Base-by-base conservation (phyloP, 2,113 vertebrate species). In the Pollachius pollachius region DNA sequence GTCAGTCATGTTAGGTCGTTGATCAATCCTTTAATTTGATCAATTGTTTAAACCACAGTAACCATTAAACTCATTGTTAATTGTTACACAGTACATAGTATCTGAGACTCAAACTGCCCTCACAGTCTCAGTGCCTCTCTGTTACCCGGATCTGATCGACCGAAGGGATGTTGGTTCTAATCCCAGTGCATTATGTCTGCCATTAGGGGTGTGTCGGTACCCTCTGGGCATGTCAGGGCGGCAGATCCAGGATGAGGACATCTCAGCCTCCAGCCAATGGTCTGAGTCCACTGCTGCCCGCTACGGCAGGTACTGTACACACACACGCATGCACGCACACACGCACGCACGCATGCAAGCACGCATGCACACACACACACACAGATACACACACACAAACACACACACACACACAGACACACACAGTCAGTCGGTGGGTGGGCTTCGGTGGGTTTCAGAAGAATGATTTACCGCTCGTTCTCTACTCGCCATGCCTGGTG, bases 221-320 rank as follows among this genome's bases (percentile, higher is more conserved):
- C 95, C 97, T 54, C 80, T 99, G 88, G 97, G 97, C 58, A 97
- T 99, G 96, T 97, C 97, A 0, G 93, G 95, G 1, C 94, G 96
- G 17, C 94, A 96, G 85, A 98, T 99, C 71, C 94, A 94, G 0
- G 96, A 99, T 0, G 96, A 99, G 81, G 95, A 98, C 87, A 97
- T 99, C 87, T 95, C 95, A 0, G 97, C 97, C 41, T 98, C 97
- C 76, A 99, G 97, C 81, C 96, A 98, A 76, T 99, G 97, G 97
- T 99, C 97, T 0, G 96, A 98, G 12, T 97, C 97, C 62, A 99
- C 97, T 0, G 97, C 97, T 0, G 96, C 97, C 78, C 94, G 95
- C 88, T 96, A 98, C 0, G 96, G 97, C 86, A 94, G 97, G 97
- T 98, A 84, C 87, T 92, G 70, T 15, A 13, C n/a, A 19, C 17